phyloP scores from a whole-genome alignment of 1,140 invertebrate genomes.

The Drosophila kepulauana region DNA sequence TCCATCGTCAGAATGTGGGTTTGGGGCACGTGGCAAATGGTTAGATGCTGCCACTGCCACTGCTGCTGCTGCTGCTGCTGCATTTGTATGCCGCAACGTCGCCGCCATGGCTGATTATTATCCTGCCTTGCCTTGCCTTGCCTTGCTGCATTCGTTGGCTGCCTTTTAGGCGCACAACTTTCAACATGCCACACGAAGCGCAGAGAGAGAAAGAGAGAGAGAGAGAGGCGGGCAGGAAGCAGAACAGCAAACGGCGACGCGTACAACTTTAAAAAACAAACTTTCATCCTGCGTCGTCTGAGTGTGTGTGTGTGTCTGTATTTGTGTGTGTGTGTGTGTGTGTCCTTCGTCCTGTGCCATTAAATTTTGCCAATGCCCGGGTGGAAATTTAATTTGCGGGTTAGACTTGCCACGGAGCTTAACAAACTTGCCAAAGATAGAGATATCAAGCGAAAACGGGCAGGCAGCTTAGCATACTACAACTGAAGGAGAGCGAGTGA shows the following conservation, averaged over 20 bases:
- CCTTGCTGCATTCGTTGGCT: neutral
- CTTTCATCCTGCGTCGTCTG: conserved; percentile 20
- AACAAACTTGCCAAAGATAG: conserved; percentile 20
- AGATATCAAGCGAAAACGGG: neutral
- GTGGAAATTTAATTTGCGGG: conserved; percentile 76
- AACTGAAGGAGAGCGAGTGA: neutral
- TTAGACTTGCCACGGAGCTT: conserved; percentile 49
- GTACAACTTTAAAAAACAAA: conserved; percentile 59
- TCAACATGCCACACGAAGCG: conserved; percentile 23
- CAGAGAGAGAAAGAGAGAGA: too few relatives aligned
- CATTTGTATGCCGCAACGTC: conserved; percentile 28
- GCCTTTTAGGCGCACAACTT: conserved; percentile 53
- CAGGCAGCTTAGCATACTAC: neutral
- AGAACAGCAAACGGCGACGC: neutral
- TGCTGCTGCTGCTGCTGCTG: conserved; percentile 16
- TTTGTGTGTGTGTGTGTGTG: conserved; percentile 1
- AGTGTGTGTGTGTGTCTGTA: neutral
- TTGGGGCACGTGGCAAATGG: conserved; percentile 8
- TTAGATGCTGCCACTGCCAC: conserved; percentile 3
- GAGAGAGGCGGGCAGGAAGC: neutral
- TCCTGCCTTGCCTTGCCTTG: neutral
- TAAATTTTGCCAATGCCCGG: conserved; percentile 58
- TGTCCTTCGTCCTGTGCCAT: conserved; percentile 58
- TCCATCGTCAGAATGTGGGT: neutral
- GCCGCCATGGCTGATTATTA: conserved; percentile 45